Evolutionary conservation across 2,797 vertebrate species (phyloP).

Genomic region (Gephyroberyx darwinii): DNA sequence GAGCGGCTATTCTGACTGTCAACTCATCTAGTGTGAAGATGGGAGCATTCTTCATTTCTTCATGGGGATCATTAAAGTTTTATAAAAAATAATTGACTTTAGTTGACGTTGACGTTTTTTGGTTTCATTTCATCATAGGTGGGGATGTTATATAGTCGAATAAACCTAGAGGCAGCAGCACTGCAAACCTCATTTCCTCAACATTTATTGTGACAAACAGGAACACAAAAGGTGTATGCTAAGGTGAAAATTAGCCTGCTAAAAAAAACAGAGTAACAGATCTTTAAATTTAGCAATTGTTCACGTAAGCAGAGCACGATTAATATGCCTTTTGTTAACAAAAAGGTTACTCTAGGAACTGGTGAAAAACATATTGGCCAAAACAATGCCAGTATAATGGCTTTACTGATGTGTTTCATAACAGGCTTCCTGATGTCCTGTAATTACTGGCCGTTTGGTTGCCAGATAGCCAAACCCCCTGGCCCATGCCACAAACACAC

Average conservation of each 20-base stretch:
- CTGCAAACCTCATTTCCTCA: conserved; percentile 11
- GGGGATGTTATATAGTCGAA: not conserved
- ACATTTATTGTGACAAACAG: not conserved
- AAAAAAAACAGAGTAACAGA: not conserved
- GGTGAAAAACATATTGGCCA: not conserved
- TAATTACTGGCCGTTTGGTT: too few species aligned
- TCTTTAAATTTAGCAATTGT: not conserved
- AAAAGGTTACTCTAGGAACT: not conserved
- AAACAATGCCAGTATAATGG: too few species aligned
- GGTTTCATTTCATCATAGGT: not conserved
- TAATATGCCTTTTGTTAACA: not conserved
- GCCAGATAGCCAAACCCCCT: too few species aligned
- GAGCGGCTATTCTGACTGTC: conserved; percentile 48
- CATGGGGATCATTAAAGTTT: conserved; percentile 33
- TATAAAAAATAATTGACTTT: conserved; percentile 31
- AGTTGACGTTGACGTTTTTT: not conserved
- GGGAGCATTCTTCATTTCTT: conserved; percentile 40
- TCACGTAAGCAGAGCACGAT: not conserved
- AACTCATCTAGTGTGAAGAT: conserved; percentile 29
- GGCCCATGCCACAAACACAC: too few species aligned
- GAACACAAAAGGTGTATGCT: not conserved
- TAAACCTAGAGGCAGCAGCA: conserved; percentile 13
- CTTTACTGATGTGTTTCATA: too few species aligned
- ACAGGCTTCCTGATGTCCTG: too few species aligned
- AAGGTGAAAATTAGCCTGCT: too few species aligned